Evolutionary conservation across 2,888 invertebrate species (phyloP).

Genomic region (Listrodromus nycthemerus): DNA sequence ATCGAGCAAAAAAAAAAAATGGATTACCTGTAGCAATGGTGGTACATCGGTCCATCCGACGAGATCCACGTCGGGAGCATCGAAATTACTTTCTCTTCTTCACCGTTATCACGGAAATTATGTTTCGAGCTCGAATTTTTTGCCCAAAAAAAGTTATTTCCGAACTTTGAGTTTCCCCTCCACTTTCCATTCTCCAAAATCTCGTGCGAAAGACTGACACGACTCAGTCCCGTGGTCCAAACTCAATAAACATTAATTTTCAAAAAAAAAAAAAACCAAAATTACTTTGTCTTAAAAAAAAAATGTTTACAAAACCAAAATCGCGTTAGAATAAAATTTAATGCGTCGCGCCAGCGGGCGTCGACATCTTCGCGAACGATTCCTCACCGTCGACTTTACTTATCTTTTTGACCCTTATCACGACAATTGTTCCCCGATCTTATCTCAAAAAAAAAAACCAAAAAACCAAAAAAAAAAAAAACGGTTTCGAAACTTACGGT

Average conservation of each 20-base stretch:
- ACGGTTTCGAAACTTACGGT: background rate
- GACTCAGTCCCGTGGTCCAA: too few relatives aligned
- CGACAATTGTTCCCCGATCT: background rate
- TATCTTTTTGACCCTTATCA: background rate
- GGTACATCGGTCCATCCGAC: background rate
- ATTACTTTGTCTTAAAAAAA: too few relatives aligned
- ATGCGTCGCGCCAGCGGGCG: background rate
- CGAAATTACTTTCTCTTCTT: background rate
- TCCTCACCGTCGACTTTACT: background rate
- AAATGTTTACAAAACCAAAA: too few relatives aligned
- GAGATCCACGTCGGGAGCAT: background rate
- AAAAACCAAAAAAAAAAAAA: too few relatives aligned
- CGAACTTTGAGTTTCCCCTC: background rate
- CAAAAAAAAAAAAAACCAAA: too few relatives aligned
- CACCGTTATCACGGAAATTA: conserved; percentile 7
- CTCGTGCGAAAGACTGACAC: too few relatives aligned
- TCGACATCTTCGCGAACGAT: background rate
- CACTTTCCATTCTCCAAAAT: too few relatives aligned
- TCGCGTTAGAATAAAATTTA: too few relatives aligned
- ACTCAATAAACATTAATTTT: too few relatives aligned
- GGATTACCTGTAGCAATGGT: background rate
- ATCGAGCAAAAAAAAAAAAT: too few relatives aligned
- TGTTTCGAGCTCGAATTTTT: background rate
- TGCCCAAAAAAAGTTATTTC: background rate
- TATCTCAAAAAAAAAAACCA: too few relatives aligned